Percentiles rank a stretch among this genome's conserved stretches.
Evolutionary conservation across 2,113 vertebrate species (phyloP).

Genomic region (Sminthopsis crassicaudata): DNA sequence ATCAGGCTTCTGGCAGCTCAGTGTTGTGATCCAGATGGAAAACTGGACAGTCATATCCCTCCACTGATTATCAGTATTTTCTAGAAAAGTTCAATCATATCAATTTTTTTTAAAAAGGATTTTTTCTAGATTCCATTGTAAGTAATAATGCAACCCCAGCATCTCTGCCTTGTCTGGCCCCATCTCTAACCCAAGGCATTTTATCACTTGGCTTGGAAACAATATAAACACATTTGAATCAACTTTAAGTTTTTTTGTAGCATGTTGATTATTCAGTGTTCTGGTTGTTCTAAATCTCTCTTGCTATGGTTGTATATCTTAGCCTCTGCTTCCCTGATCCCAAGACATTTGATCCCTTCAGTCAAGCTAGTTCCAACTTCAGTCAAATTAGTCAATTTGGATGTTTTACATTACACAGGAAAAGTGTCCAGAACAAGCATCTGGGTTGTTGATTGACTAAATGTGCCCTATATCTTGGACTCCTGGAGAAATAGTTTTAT

Average conservation of each 20-base stretch:
- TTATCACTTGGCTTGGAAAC: slow-evolving; percentile 8
- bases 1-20: neutral
- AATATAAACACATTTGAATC: neutral
- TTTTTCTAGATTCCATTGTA: neutral
- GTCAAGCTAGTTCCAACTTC: neutral
- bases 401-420: neutral
- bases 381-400: slow-evolving; percentile 1
- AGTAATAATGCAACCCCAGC: neutral
- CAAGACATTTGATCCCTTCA: neutral
- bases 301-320: neutral
- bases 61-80: neutral
- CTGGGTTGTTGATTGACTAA: neutral
- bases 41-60: neutral
- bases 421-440: neutral
- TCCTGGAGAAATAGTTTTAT: neutral
- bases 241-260: slow-evolving; percentile 4
- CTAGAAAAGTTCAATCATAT: neutral
- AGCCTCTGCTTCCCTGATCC: neutral
- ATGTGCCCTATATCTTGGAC: neutral
- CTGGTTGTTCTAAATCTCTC: neutral
- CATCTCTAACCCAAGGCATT: neutral
- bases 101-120: no score
- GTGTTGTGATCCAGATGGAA: neutral
- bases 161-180: neutral
- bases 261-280: slow-evolving; percentile 7